Percentiles rank a stretch among this genome's conserved stretches.
Conservation (phyloP, 2,113 vertebrate species). For the Seriola aureovittata region DNA sequence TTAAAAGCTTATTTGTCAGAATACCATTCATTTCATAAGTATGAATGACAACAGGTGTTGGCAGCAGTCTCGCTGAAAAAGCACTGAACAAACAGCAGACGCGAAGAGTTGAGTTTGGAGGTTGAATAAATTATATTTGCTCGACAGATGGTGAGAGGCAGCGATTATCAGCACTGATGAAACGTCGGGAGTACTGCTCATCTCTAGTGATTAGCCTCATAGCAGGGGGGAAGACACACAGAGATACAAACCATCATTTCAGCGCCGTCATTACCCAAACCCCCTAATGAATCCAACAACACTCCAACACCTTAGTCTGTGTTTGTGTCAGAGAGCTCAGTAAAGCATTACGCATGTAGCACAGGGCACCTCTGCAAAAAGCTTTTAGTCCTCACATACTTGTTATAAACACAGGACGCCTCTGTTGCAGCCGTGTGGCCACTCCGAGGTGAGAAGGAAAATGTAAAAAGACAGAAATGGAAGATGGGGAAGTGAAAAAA, state of each 20-base stretch:
- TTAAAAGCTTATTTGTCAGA: slow-evolving; percentile 17
- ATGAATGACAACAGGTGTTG: slow-evolving; percentile 34
- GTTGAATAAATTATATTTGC: slow-evolving; percentile 50
- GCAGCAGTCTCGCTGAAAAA: slow-evolving; percentile 1
- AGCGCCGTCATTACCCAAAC: slow-evolving; percentile 21
- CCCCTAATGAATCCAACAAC: slow-evolving; percentile 21
- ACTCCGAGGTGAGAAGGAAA: slow-evolving; percentile 10
- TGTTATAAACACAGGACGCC: slow-evolving; percentile 26
- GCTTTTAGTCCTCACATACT: slow-evolving; percentile 27
- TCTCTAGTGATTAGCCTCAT: slow-evolving; percentile 63
- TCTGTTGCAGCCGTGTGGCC: slow-evolving; percentile 16
- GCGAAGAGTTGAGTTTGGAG: slow-evolving; percentile 40
- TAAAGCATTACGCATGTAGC: slow-evolving; percentile 44
- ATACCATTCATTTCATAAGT: neutral
- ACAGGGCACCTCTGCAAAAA: neutral
- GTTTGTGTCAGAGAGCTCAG: slow-evolving; percentile 12
- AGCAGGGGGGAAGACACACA: slow-evolving; percentile 61
- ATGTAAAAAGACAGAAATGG: neutral
- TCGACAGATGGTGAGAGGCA: slow-evolving; percentile 65
- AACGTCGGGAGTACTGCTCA: slow-evolving; percentile 49
- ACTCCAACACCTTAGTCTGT: neutral
- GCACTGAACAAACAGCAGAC: slow-evolving; percentile 45
- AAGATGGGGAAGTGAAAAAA: neutral
- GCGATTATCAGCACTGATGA: slow-evolving; percentile 61
- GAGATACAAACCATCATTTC: slow-evolving; percentile 37